These are phyloP conservation scores for Burhinus bistriatus DNA, from an alignment of 2,113 vertebrate species.

Conservation along the genomic window DNA sequence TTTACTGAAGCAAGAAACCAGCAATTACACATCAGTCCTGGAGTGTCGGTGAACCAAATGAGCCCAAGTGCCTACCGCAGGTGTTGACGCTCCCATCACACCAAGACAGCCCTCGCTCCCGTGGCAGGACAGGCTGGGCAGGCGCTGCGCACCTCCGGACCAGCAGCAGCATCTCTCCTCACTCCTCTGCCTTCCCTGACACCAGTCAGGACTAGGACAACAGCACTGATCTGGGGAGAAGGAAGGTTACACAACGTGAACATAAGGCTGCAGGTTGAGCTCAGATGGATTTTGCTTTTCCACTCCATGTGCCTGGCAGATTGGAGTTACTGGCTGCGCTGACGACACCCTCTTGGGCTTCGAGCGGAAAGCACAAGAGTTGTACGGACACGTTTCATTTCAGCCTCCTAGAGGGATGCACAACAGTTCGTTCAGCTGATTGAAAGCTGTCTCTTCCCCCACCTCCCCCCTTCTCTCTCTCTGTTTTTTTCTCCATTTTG, in stretches of 20 bases:
- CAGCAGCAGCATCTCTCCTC: background rate
- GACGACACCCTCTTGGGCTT: background rate
- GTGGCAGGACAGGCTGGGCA: background rate
- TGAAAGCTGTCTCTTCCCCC: background rate
- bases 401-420: background rate
- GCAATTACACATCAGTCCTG: background rate
- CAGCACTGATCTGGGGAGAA: background rate
- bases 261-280: rapidly evolving
- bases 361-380: background rate
- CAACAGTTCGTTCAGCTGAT: background rate
- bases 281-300: background rate
- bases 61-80: background rate
- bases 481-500: no score
- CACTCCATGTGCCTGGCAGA: background rate
- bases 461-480: no score
- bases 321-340: rapidly evolving
- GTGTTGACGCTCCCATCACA: background rate
- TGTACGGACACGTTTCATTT: rapidly evolving
- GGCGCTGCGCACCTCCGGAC: background rate
- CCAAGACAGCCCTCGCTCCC: background rate
- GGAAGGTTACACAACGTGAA: background rate
- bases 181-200: no score
- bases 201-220: rapidly evolving
- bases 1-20: constrained; percentile 6
- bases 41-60: background rate